A percentile compares a stretch with the other conserved stretches of the same genome.
Conservation (phyloP, 2,888 invertebrate species). For the Odontocolon sp. region DNA sequence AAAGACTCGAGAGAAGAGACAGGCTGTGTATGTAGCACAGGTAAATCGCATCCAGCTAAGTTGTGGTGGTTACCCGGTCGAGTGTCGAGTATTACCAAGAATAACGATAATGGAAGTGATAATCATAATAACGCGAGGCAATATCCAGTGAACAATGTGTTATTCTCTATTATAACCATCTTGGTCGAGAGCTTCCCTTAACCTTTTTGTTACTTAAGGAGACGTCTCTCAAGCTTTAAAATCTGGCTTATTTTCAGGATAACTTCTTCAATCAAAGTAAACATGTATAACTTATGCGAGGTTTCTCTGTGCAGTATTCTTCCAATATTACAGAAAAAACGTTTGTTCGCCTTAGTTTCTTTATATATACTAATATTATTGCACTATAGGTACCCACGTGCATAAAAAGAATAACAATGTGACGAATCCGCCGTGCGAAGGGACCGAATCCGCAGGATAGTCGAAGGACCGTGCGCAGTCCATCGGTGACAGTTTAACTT, state of each 20-base stretch:
- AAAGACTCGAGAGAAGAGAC: constrained; percentile 36
- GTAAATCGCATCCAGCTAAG: constrained; percentile 37
- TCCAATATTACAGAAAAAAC: too few species aligned
- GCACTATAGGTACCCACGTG: neutral
- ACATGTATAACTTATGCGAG: too few species aligned
- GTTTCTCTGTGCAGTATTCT: too few species aligned
- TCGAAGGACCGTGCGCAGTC: constrained; percentile 17
- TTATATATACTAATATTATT: neutral
- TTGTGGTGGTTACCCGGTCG: constrained; percentile 32
- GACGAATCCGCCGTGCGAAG: neutral
- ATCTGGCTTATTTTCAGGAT: too few species aligned
- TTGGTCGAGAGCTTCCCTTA: neutral
- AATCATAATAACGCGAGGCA: constrained; percentile 68
- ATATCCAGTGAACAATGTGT: constrained; percentile 68
- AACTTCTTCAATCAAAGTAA: too few species aligned
- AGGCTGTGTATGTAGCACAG: constrained; percentile 23
- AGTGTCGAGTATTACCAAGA: constrained; percentile 60
- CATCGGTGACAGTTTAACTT: constrained; percentile 59
- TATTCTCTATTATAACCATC: constrained; percentile 63
- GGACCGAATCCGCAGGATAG: neutral
- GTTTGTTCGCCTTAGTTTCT: too few species aligned
- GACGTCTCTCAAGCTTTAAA: neutral
- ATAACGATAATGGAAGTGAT: constrained; percentile 69
- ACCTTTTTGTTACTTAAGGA: constrained; percentile 6
- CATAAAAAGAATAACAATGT: neutral